Evolutionary conservation across 2,888 invertebrate species (phyloP).

Genomic region (Gandaritis pyraliata): DNA sequence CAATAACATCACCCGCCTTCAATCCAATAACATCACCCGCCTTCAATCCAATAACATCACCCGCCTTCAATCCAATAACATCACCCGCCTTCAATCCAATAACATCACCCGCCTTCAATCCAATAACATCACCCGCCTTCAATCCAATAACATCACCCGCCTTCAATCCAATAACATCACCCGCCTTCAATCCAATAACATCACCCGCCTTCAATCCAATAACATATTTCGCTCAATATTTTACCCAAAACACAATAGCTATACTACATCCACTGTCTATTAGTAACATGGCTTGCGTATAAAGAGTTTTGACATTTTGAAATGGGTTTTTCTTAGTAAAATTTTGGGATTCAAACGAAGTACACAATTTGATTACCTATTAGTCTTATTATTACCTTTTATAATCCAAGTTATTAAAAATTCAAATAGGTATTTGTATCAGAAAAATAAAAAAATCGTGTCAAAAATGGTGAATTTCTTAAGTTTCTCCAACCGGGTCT

Average conservation of each 20-base stretch:
- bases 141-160: conserved; percentile 11
- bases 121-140: too few relatives aligned
- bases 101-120: conserved; percentile 11
- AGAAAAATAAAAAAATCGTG: too few relatives aligned
- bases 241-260: conserved; percentile 20
- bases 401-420: too few relatives aligned
- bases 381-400: too few relatives aligned
- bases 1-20: conserved; percentile 15
- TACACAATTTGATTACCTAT: too few relatives aligned
- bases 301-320: conserved; percentile 1
- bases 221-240: conserved; percentile 34
- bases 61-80: conserved; percentile 15
- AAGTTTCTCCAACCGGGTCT: too few relatives aligned
- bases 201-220: conserved; percentile 10
- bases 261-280: not conserved
- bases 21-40: conserved; percentile 12
- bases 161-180: conserved; percentile 17
- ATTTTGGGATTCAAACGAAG: too few relatives aligned
- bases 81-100: too few relatives aligned
- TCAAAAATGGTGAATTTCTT: too few relatives aligned
- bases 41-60: conserved; percentile 12
- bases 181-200: too few relatives aligned
- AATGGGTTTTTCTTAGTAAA: too few relatives aligned
- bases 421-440: too few relatives aligned
- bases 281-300: not conserved